A percentile compares a stretch with the other conserved stretches of the same genome.
Evolutionary conservation across 2,888 invertebrate genomes (phyloP).

Genomic region (Epiblema foenella): DNA sequence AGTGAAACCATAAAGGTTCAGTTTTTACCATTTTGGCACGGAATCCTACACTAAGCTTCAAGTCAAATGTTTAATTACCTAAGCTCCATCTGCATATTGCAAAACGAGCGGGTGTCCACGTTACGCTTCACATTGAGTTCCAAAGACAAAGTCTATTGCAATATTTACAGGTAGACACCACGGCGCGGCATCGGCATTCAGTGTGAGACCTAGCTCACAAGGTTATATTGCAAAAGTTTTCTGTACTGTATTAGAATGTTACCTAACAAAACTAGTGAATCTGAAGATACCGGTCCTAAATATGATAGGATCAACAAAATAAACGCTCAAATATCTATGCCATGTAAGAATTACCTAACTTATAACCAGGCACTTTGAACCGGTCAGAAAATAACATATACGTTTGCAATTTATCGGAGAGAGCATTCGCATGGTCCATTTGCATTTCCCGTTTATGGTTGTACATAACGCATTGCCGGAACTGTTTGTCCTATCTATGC

Average conservation of each 20-base stretch:
- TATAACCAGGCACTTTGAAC: not conserved
- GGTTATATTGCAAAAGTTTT: not conserved
- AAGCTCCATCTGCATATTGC: too few relatives aligned
- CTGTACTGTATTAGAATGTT: not conserved
- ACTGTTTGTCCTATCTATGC: not conserved
- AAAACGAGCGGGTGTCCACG: too few relatives aligned
- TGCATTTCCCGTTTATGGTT: constrained; percentile 1
- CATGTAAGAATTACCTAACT: constrained; percentile 2
- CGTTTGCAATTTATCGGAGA: constrained; percentile 21
- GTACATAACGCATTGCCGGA: not conserved
- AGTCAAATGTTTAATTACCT: too few relatives aligned
- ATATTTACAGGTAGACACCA: not conserved
- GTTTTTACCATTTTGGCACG: too few relatives aligned
- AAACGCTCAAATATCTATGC: not conserved
- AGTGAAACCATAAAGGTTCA: too few relatives aligned
- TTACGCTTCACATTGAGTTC: not conserved
- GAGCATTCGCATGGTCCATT: not conserved
- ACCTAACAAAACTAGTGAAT: not conserved
- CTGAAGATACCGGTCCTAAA: not conserved
- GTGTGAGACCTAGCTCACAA: constrained; percentile 6
- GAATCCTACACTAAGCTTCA: too few relatives aligned
- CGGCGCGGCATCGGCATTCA: not conserved
- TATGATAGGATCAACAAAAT: not conserved
- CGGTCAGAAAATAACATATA: constrained; percentile 5
- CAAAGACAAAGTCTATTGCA: not conserved